These are phyloP conservation scores for Ruditapes philippinarum DNA, from an alignment of 1,140 invertebrate genomes.

Conservation along the genomic window DNA sequence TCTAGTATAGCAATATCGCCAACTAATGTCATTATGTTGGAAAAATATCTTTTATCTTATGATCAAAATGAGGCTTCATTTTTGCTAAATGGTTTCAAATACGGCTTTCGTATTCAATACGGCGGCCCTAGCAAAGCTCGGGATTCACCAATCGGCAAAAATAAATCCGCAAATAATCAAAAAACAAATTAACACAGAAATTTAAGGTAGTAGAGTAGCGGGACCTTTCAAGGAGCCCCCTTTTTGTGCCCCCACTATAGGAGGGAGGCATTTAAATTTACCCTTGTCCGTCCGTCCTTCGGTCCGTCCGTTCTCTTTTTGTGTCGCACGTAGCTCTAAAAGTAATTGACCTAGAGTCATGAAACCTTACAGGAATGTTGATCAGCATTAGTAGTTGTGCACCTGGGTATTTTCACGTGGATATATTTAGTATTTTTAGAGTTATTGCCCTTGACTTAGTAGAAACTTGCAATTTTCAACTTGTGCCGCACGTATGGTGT, in stretches of 20 bases:
- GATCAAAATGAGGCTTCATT: not conserved
- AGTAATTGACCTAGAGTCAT: no score
- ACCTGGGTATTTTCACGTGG: no score
- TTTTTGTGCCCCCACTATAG: not conserved
- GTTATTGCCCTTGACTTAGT: no score
- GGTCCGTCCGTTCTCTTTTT: no score
- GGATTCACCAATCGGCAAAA: not conserved
- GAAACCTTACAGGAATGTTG: no score
- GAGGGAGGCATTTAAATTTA: conserved; percentile 44
- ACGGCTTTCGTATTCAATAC: conserved; percentile 41
- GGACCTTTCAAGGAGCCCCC: conserved; percentile 12
- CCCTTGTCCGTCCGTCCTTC: no score
- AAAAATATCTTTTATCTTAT: no score
- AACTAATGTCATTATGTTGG: not conserved
- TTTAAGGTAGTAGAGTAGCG: not conserved
- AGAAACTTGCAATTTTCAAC: no score
- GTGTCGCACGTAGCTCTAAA: no score
- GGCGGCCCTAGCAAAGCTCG: not conserved
- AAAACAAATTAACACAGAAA: conserved; percentile 48
- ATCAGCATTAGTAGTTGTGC: no score
- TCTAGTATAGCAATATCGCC: not conserved
- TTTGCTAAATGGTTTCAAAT: not conserved
- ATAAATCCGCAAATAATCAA: no score
- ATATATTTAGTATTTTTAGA: no score
- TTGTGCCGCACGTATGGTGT: not conserved